Evolutionary conservation across 2,888 invertebrate genomes (phyloP), one percentile per base, ranked within the genome.

Genomic region (Notodonta ziczac): DNA sequence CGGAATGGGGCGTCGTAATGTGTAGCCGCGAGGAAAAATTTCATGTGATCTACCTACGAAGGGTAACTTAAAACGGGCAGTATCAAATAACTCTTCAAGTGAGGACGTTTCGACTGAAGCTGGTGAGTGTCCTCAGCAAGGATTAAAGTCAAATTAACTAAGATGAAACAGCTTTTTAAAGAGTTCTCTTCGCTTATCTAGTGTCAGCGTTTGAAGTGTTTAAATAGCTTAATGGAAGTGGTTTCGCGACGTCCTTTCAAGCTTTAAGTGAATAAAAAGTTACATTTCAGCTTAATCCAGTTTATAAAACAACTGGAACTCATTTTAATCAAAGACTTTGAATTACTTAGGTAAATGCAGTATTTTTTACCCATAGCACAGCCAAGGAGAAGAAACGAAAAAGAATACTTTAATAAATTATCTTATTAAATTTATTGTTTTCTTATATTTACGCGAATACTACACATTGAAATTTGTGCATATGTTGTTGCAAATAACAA

Each of bases 1-100:
- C 83, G 85, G 78, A 81, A 87, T 74, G 77, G 69, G 72, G 76
- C 69, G 73, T 76, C 76, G 76, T 88, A 84, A 88, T 82, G 84
- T 83, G 80, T 75, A 84, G 73, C 74, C 80, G 72, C 63, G 73
- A 72, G 78, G 82, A 87, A 85, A 81, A 82, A 78, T 74, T 76
- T 72, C 63, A 70, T 67, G 69, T 73, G 73, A 76, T 9, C 39
- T 54, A 16, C 24, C 24, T 73, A 77, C 55, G 24, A 75, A 69
- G 74, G 67, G 63, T 71, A 48, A 60, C 63, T 55, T 73, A 66
- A 66, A 62, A 24, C 60, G 67, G 60, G 58, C 81, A 85, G 83
- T 85, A 69, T 63, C 51, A 61, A 67, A 70, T 59, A 74, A 67
- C 62, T 62, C 66, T 65, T 76, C 75, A 61, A 60, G 63, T 63